Evolutionary conservation across 1,140 invertebrate genomes (phyloP).

Genomic region (Physella acuta): DNA sequence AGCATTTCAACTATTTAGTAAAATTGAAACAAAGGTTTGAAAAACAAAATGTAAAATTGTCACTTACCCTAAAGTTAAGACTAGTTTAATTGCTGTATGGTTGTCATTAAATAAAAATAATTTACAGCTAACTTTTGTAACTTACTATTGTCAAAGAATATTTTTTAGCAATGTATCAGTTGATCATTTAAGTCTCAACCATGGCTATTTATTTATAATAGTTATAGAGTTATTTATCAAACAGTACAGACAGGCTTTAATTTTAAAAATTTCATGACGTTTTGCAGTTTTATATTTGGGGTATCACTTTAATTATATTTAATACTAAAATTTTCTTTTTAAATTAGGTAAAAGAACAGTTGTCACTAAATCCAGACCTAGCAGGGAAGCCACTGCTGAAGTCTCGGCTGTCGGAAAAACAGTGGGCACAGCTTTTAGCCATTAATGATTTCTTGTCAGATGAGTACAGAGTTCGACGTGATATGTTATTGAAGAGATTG

Average conservation of each 20-base stretch:
- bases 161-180: no score
- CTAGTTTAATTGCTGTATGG: no score
- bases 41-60: no score
- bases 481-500: conserved; percentile 85
- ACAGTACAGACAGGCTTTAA: neutral
- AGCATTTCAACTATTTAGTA: conserved; percentile 74
- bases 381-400: conserved; percentile 79
- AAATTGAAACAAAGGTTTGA: conserved; percentile 71
- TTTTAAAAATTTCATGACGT: neutral
- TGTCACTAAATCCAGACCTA: conserved; percentile 67
- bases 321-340: no score
- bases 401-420: conserved; percentile 72
- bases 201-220: no score
- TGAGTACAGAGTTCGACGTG: conserved; percentile 81
- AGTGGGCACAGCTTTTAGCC: conserved; percentile 76
- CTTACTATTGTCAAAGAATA: no score
- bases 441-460: conserved; percentile 73
- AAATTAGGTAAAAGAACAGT: conserved; percentile 67
- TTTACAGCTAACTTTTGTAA: no score
- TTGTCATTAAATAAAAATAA: no score
- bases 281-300: neutral
- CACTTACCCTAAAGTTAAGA: no score
- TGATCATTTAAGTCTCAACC: no score
- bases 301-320: no score
- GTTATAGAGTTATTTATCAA: neutral